These are phyloP conservation scores for Diachasmimorpha longicaudata DNA, from an alignment of 1,140 invertebrate genomes.

Conservation along the genomic window DNA sequence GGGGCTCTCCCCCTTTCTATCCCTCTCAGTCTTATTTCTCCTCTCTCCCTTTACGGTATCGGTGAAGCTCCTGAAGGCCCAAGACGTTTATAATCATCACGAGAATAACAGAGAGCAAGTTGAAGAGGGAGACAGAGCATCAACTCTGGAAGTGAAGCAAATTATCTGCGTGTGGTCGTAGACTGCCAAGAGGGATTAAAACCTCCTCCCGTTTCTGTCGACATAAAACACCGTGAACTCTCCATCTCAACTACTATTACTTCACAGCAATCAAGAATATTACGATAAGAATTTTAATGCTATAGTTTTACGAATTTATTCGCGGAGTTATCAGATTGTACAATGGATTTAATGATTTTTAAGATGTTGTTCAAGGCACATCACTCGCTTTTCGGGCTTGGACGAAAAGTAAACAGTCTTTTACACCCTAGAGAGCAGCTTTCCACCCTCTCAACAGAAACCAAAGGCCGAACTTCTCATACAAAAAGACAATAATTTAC, in stretches of 20 bases:
- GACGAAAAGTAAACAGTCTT: no score
- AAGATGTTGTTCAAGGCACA: no score
- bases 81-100: background rate
- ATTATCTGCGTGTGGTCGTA: slow-evolving; percentile 4
- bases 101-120: background rate
- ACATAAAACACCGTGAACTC: background rate
- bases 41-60: background rate
- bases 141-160: background rate
- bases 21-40: background rate
- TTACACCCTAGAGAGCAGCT: no score
- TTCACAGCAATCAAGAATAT: background rate
- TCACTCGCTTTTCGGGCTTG: no score
- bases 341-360: background rate
- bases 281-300: background rate
- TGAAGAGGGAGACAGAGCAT: background rate
- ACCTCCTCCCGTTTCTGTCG: background rate
- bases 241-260: background rate
- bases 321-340: background rate
- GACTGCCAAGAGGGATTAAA: background rate
- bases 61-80: background rate
- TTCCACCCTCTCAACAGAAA: no score
- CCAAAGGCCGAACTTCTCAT: no score
- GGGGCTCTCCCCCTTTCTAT: background rate
- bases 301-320: background rate
- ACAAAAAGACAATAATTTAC: no score